Base-by-base conservation (phyloP, 2,797 vertebrate genomes). In the Melanotaenia nigrans region DNA sequence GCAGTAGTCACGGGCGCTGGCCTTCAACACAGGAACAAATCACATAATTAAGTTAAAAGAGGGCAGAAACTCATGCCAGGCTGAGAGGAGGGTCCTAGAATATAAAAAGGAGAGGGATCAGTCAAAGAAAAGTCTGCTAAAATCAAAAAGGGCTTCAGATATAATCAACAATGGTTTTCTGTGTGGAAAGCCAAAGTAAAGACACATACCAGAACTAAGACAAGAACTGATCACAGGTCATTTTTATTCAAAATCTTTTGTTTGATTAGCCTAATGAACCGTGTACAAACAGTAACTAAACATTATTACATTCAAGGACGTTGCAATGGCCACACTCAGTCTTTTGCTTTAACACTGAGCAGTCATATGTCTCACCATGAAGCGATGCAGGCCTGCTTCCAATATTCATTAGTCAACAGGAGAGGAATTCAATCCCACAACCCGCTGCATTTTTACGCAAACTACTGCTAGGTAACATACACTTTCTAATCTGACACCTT, bases 371-470 rank as follows among this genome's bases (percentile, higher is more conserved):
- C 58, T 86, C 79, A 81, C 38, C 40, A n/a, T 49, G 75, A 79
- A 25, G 64, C 13, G 40, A 74, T 16, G 58, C 60, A 59, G 77
- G 61, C 42, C 30, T 14, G 22, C 70, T 82, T 85, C 67, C 58
- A 78, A 71, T 63, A 77, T 77, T 71, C 77, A 82, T 84, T 64
- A 64, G 73, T 88, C 84, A 90, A 65, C 73, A 66, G 59, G 64
- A 22, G 22, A 71, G 85, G 81, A 90, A 89, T 79, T 82, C 51
- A 79, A 89, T 77, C 75, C 80, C 57, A 38, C 69, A 40, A 54
- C 35, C 57, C 16, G 5, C 11, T 61, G 62, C 64, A 53, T 77
- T 83, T 85, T 88, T 84, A 75, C 25, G 2, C 65, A 87, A 62
- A 77, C 62, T 55, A 65, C 81, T 71, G 80, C 77, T 64, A 77